These are phyloP conservation scores for Xanthorhoe designata DNA, from an alignment of 2,888 invertebrate genomes.

Conservation along the genomic window DNA sequence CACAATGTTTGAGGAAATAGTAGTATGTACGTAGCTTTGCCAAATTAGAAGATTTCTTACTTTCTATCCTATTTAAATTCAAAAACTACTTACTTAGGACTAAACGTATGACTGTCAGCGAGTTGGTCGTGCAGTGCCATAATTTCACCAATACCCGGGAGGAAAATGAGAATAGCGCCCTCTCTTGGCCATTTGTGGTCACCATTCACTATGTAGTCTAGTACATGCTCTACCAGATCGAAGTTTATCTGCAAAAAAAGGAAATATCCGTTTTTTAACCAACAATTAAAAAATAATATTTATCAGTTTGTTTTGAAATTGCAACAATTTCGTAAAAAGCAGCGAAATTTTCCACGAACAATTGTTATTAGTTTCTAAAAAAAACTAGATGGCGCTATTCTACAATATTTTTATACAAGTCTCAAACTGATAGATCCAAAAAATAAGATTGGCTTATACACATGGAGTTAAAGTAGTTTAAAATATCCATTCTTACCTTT, in stretches of 20 bases:
- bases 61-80: too few relatives aligned
- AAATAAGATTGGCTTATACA: too few relatives aligned
- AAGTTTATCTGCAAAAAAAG: slow-evolving; percentile 86
- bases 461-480: not conserved
- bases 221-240: slow-evolving; percentile 89
- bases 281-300: too few relatives aligned
- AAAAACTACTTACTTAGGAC: slow-evolving; percentile 79
- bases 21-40: too few relatives aligned
- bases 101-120: slow-evolving; percentile 87
- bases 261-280: too few relatives aligned
- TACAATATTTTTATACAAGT: too few relatives aligned
- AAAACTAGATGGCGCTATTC: not conserved
- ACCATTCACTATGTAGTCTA: slow-evolving; percentile 89
- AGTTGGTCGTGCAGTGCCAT: slow-evolving; percentile 89
- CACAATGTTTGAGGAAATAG: too few relatives aligned
- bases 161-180: slow-evolving; percentile 92
- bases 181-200: slow-evolving; percentile 88
- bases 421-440: not conserved
- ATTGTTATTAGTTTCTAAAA: too few relatives aligned
- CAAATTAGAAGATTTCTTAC: too few relatives aligned
- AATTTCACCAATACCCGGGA: slow-evolving; percentile 93
- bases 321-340: too few relatives aligned
- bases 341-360: too few relatives aligned
- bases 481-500: slow-evolving; percentile 64
- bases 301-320: too few relatives aligned